Percentiles rank a stretch among this genome's conserved stretches.
Conservation (phyloP, 2,888 invertebrate species). For the Eristalinus aeneus region DNA sequence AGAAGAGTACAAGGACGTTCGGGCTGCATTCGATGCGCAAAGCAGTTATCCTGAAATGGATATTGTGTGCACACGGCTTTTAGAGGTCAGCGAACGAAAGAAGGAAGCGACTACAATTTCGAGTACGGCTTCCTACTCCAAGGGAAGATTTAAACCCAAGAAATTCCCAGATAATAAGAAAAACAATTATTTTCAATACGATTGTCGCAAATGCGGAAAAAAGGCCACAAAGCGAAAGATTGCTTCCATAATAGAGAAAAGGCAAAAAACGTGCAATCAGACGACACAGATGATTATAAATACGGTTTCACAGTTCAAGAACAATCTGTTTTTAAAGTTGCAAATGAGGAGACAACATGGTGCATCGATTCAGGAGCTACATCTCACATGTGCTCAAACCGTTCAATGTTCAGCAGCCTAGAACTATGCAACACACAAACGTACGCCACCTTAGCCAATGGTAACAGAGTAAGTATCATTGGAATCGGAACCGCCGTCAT, state of each 20-base stretch:
- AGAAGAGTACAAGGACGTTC: background rate
- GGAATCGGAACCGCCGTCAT: slow-evolving; percentile 11
- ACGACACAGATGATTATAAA: background rate
- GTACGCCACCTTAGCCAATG: slow-evolving; percentile 22
- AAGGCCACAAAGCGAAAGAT: background rate
- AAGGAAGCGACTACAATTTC: too few species aligned
- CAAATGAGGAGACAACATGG: background rate
- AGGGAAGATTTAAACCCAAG: too few species aligned
- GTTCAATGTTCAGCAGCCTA: background rate
- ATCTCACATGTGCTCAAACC: slow-evolving; percentile 6
- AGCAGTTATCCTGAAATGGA: too few species aligned
- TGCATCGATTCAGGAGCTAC: slow-evolving; percentile 13
- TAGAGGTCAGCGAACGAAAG: too few species aligned
- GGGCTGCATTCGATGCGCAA: too few species aligned
- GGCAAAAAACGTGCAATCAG: background rate
- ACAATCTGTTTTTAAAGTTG: background rate
- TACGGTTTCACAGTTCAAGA: slow-evolving; percentile 21
- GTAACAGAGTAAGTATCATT: background rate
- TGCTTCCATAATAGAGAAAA: slow-evolving; percentile 32
- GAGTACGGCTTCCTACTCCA: too few species aligned
- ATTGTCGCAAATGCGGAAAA: background rate
- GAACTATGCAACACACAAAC: background rate
- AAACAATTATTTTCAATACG: too few species aligned
- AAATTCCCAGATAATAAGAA: too few species aligned
- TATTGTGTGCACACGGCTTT: too few species aligned